Evolutionary conservation across 2,797 vertebrate species (phyloP).

Genomic region (Varecia variegata): DNA sequence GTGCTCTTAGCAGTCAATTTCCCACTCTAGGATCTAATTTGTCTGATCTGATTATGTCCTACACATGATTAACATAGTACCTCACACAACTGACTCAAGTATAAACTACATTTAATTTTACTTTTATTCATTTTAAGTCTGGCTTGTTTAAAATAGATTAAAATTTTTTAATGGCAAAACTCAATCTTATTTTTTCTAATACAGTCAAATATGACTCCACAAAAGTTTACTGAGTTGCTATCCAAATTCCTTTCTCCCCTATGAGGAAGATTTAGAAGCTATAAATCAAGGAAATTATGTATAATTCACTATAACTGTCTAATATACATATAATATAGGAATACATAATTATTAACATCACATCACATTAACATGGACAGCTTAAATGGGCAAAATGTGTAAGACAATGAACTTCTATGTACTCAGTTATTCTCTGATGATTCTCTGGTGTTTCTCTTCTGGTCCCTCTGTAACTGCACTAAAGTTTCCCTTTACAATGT

Average conservation of each 20-base stretch:
- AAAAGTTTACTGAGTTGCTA: neutral
- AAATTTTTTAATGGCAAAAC: neutral
- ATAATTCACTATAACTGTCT: neutral
- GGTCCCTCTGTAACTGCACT: rapidly evolving
- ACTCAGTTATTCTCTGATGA: neutral
- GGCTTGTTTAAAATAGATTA: neutral
- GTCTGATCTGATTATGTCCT: neutral
- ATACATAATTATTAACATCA: neutral
- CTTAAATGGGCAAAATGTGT: neutral
- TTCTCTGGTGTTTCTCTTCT: neutral
- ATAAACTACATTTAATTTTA: neutral
- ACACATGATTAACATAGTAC: neutral
- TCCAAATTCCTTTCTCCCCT: neutral
- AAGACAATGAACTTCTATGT: neutral
- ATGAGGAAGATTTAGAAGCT: neutral
- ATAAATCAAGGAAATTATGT: conserved; percentile 2
- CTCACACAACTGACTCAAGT: neutral
- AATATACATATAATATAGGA: neutral
- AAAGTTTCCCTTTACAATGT: neutral
- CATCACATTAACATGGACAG: neutral
- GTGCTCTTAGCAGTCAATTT: neutral
- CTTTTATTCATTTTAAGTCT: conserved; percentile 9
- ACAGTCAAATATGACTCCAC: neutral
- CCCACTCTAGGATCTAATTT: neutral
- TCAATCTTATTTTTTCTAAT: neutral